Conservation (phyloP, 2,888 invertebrate species). For the Liposcelis brunnea region DNA sequence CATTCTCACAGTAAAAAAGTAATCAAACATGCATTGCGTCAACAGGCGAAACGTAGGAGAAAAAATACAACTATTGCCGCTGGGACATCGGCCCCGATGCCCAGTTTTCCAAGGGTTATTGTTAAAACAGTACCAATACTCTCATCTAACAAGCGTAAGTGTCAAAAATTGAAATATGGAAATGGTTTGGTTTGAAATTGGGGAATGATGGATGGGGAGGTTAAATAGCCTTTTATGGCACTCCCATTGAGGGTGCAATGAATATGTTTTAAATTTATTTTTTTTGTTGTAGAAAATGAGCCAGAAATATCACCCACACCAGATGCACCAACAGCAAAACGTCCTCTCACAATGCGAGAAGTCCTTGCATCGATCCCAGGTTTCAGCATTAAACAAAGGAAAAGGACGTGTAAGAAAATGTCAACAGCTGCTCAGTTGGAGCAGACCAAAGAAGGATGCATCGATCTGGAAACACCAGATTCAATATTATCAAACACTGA, state of each 20-base stretch:
- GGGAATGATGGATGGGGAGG: background rate
- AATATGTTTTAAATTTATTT: conserved; percentile 2
- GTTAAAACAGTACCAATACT: conserved; percentile 63
- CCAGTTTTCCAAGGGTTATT: conserved; percentile 55
- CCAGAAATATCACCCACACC: conserved; percentile 26
- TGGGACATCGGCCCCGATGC: conserved; percentile 40
- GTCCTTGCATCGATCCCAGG: conserved; percentile 77
- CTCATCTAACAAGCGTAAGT: conserved; percentile 28
- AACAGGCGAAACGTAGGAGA: conserved; percentile 56
- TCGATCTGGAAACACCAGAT: conserved; percentile 90
- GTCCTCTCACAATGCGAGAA: conserved; percentile 64
- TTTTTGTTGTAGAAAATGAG: conserved; percentile 24
- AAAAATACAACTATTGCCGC: conserved; percentile 58
- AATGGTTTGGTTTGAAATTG: background rate
- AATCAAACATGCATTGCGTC: conserved; percentile 59
- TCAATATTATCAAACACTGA: conserved; percentile 88
- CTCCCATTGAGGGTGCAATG: background rate
- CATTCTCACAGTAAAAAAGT: conserved; percentile 40
- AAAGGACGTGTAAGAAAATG: conserved; percentile 63
- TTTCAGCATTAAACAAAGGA: conserved; percentile 60
- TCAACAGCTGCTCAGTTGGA: conserved; percentile 85
- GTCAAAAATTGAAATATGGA: background rate
- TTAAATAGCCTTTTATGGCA: background rate
- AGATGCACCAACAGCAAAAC: conserved; percentile 14
- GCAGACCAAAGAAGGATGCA: conserved; percentile 82